Base-by-base conservation (phyloP, 64 coral and sea anemone species). In the Anthopleura sola region DNA sequence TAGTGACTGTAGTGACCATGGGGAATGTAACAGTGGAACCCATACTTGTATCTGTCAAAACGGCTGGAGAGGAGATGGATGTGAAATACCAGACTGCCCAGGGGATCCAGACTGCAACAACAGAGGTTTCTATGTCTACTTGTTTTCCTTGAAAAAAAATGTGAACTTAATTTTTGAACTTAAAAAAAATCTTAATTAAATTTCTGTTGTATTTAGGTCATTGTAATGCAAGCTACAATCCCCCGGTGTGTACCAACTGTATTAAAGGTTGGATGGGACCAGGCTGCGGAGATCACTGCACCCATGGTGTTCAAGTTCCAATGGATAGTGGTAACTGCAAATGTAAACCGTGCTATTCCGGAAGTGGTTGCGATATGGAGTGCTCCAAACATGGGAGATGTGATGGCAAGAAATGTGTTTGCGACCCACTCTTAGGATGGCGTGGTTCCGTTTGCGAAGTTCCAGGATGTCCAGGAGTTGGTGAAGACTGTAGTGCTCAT, bases 261-360 rank as follows among this genome's bases (percentile, higher is more conserved):
- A 91, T 38, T 20, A 32, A 83, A 19, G 95, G 95, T 2, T 98
- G 95, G 95, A 98, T 98, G 95, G 95, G 95, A 16, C 88, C 85
- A 26, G 91, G 85, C 17, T 98, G 95, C 78, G 86, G 77, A 85
- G 91, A 98, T 60, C 85, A 83, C 20, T 98, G 95, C 32, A 88
- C 84, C 5, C 79, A 93, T 80, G 95, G 95, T 51, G 85, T 51
- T 18, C 95, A 98, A 60, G 75, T 91, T 6, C 95, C 95, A 15
- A 98, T 98, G 95, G 91, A 98, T 60, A 98, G 95, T 56, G 95
- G 95, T 49, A 90, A 88, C 44, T 98, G 95, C 39, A 64, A 91
- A 21, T 98, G 95, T 26, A 88, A 98, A 56, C 57, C 88, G 16
- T 98, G 95, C 55, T 98, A 91, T 85, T 86, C 91, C 17, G 95